phyloP scores from a whole-genome alignment of 2,888 invertebrate genomes.

The Glaucopsyche alexis region DNA sequence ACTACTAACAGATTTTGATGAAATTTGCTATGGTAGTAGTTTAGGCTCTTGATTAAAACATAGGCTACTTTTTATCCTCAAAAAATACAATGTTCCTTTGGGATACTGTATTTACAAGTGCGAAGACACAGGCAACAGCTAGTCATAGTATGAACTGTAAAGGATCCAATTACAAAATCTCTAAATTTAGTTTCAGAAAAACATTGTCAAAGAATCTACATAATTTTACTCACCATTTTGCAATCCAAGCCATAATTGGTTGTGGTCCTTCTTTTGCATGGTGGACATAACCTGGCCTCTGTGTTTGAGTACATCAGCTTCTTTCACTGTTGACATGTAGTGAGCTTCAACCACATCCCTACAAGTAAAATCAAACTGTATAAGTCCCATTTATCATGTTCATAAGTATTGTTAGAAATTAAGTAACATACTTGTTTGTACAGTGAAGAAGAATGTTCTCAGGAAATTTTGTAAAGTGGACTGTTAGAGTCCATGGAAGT shows the following conservation, averaged over 20 bases:
- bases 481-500: slow-evolving; percentile 95
- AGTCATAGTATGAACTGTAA: no score
- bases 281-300: slow-evolving; percentile 92
- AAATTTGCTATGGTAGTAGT: no score
- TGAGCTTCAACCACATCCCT: slow-evolving; percentile 96
- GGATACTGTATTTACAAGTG: no score
- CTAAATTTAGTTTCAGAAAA: not conserved
- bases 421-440: slow-evolving; percentile 84
- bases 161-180: not conserved
- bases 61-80: no score
- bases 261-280: slow-evolving; percentile 98
- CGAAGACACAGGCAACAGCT: no score
- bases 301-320: slow-evolving; percentile 99
- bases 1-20: no score
- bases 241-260: slow-evolving; percentile 96
- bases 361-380: slow-evolving; percentile 43
- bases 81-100: no score
- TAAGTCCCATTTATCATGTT: not conserved
- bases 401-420: not conserved
- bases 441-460: slow-evolving; percentile 93
- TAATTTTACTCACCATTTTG: slow-evolving; percentile 85
- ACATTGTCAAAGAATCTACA: no score
- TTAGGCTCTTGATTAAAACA: no score
- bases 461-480: slow-evolving; percentile 97
- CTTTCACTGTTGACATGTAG: slow-evolving; percentile 97